Percentiles rank a stretch among this genome's conserved stretches.
Conservation (phyloP, 1,140 invertebrate genomes). For the Bombus confusus region DNA sequence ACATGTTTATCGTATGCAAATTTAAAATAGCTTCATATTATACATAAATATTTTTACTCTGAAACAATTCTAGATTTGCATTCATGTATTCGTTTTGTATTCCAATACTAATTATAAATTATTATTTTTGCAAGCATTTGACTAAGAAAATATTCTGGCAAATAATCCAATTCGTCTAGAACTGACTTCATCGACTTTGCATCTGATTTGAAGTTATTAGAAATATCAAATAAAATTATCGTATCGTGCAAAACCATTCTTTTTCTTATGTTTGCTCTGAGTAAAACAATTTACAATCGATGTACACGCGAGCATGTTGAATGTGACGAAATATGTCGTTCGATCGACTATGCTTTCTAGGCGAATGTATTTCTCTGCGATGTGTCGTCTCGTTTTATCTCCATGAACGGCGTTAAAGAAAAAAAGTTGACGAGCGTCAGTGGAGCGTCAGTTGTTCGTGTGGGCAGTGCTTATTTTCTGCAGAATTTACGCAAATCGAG, state of each 20-base stretch:
- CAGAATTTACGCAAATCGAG: conserved; percentile 23
- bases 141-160: too few relatives aligned
- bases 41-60: too few relatives aligned
- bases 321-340: neutral
- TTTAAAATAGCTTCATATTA: neutral
- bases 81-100: neutral
- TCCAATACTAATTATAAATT: neutral
- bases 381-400: neutral
- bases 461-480: conserved; percentile 17
- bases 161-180: too few relatives aligned
- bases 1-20: neutral
- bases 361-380: neutral
- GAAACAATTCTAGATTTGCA: neutral
- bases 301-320: neutral
- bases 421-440: neutral
- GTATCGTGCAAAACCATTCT: neutral
- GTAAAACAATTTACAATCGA: neutral
- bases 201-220: neutral
- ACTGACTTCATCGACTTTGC: neutral
- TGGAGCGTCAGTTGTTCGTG: neutral
- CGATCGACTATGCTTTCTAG: neutral
- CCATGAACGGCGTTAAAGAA: neutral
- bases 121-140: too few relatives aligned
- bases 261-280: neutral
- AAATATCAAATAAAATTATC: neutral